These are phyloP conservation scores for Aphidoletes aphidimyza DNA, from an alignment of 2,888 invertebrate genomes.

Conservation along the genomic window DNA sequence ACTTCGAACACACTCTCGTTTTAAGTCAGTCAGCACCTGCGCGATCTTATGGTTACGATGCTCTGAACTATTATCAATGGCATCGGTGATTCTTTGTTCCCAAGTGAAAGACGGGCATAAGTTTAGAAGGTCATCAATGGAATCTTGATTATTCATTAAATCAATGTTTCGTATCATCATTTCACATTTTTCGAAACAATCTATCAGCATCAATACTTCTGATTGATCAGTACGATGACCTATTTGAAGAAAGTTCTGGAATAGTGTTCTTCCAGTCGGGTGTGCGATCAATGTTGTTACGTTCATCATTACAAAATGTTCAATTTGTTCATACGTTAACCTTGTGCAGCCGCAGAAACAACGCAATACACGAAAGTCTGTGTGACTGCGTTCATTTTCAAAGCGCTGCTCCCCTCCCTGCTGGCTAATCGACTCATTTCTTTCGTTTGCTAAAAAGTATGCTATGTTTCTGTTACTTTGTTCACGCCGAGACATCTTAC, in stretches of 20 bases:
- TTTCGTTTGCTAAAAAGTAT: background rate
- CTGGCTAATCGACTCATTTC: background rate
- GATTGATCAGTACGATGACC: background rate
- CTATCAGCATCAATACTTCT: background rate
- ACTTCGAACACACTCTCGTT: background rate
- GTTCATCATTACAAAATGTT: conserved; percentile 10
- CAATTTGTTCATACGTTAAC: background rate
- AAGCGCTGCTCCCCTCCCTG: background rate
- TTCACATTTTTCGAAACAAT: too few relatives aligned
- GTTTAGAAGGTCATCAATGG: background rate
- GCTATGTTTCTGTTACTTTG: background rate
- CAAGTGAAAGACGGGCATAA: background rate
- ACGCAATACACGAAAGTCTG: background rate
- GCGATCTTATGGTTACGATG: background rate
- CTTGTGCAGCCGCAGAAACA: conserved; percentile 2
- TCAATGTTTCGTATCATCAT: background rate
- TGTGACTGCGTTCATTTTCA: background rate
- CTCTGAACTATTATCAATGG: background rate
- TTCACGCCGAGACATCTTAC: conserved; percentile 10
- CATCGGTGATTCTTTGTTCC: background rate
- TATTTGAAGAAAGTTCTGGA: background rate
- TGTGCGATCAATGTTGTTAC: background rate
- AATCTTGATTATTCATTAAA: background rate
- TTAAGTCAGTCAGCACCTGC: background rate
- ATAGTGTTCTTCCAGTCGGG: background rate